Evolutionary conservation across 2,113 vertebrate genomes (phyloP), one percentile per base, ranked within the genome.

Genomic region (Fukomys damarensis): DNA sequence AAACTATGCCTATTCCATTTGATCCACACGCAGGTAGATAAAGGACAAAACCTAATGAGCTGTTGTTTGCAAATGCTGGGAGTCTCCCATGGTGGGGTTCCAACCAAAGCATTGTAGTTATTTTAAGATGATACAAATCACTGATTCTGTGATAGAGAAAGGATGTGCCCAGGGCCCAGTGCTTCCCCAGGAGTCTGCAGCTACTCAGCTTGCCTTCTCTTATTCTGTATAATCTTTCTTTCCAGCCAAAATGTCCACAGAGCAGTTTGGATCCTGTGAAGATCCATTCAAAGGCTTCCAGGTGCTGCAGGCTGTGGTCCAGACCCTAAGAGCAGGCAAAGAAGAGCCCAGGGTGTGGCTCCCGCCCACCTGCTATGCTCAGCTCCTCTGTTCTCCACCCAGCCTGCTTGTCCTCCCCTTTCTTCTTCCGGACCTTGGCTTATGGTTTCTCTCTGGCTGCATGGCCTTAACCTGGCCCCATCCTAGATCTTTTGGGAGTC

Each of bases 311-410:
- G 12, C 17, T 7, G 32, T 0, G 3, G 54, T n/a, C 46, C 12
- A 13, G 65, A 8, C 22, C 0, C 63, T 30, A 0, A 2, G 10
- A 20, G 19, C 13, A 17, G 38, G 28, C 54, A 11, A 1, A 0
- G 3, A 65, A 0, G 24, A 9, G 28, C 61, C 49, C 28, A 35
- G 81, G 26, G 1, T 1, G 10, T 0, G 7, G 28, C 70, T 43
- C 30, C 52, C 4, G 12, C 7, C 14, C 3, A 5, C 12, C 56
- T 16, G 41, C 38, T n/a, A 6, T 14, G 12, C 79, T 30, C 20
- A 2, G n/a, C 68, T 24, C 59, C 66, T 59, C 5, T 3, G 7
- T 28, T 58, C 66, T 26, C n/a, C 12, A 26, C 38, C 19, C 68
- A 24, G 24, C 86, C 28, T 4, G 0, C 9, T 35, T 0, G 3